These are phyloP conservation scores for Delia radicum DNA, from an alignment of 1,140 invertebrate genomes.

Conservation along the genomic window DNA sequence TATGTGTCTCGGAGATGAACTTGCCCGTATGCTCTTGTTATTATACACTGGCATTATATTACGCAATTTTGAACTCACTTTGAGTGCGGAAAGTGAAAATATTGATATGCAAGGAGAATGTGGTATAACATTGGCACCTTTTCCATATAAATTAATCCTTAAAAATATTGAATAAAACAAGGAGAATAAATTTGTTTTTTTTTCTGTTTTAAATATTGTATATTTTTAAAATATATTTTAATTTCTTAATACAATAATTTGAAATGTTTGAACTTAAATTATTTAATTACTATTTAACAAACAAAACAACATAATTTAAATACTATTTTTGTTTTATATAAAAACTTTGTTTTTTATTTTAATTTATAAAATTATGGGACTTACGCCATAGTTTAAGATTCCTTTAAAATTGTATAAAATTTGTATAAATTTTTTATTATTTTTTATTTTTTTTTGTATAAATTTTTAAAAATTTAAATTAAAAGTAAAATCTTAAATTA, in stretches of 20 bases:
- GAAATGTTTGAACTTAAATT: neutral
- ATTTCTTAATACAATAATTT: neutral
- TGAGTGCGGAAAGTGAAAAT: constrained; percentile 36
- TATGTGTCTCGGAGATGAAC: constrained; percentile 82
- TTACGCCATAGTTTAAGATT: no score
- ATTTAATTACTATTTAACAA: constrained; percentile 22
- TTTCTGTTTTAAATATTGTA: constrained; percentile 11
- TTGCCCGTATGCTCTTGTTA: constrained; percentile 75
- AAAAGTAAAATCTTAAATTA: no score
- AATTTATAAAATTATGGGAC: neutral
- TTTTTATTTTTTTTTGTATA: no score
- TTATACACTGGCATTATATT: constrained; percentile 67
- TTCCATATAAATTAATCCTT: constrained; percentile 33
- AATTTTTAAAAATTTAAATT: no score
- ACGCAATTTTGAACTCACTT: constrained; percentile 61
- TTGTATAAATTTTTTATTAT: neutral
- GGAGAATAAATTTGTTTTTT: neutral
- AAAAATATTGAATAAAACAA: neutral
- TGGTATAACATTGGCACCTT: constrained; percentile 73
- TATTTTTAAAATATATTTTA: constrained; percentile 12
- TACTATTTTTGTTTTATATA: neutral
- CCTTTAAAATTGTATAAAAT: no score
- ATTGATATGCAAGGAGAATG: constrained; percentile 63
- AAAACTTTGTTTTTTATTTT: no score
- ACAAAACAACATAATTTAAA: constrained; percentile 16